phyloP scores from a whole-genome alignment of 1,140 invertebrate genomes.

The Scaptodrosophila lebanonensis region DNA sequence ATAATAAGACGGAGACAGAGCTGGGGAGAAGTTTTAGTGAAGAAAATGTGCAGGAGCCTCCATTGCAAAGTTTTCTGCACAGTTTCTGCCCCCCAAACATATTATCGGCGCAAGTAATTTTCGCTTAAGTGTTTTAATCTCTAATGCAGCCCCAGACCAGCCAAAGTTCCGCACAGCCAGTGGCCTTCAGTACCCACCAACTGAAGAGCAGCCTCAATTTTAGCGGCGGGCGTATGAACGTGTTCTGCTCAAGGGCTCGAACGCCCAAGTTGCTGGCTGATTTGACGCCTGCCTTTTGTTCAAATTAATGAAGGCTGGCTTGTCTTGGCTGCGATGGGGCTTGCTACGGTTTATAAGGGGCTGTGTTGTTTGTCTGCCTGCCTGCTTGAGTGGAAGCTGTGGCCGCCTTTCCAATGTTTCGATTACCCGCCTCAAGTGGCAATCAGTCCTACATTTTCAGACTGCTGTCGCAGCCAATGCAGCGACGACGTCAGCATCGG shows the following conservation, averaged over 20 bases:
- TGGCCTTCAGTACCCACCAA: no score
- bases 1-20: slow-evolving; percentile 7
- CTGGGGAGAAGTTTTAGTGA: slow-evolving; percentile 36
- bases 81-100: slow-evolving; percentile 10
- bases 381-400: background rate
- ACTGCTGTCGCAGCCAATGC: background rate
- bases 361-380: no score
- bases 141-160: slow-evolving; percentile 20
- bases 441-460: slow-evolving; percentile 30
- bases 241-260: no score
- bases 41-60: slow-evolving; percentile 41
- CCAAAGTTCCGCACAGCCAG: no score
- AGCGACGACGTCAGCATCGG: background rate
- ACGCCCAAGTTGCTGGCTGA: no score
- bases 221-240: background rate
- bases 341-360: no score
- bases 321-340: no score
- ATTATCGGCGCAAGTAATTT: slow-evolving; percentile 11
- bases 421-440: slow-evolving; percentile 49
- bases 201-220: slow-evolving; percentile 14
- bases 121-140: slow-evolving; percentile 47
- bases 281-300: slow-evolving; percentile 12
- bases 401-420: slow-evolving; percentile 56
- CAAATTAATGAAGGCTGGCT: slow-evolving; percentile 55
- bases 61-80: slow-evolving; percentile 42